A percentile compares a stretch with the other conserved stretches of the same genome.
phyloP scores from a whole-genome alignment of 2,888 invertebrate genomes.

The Rotaria socialis region DNA sequence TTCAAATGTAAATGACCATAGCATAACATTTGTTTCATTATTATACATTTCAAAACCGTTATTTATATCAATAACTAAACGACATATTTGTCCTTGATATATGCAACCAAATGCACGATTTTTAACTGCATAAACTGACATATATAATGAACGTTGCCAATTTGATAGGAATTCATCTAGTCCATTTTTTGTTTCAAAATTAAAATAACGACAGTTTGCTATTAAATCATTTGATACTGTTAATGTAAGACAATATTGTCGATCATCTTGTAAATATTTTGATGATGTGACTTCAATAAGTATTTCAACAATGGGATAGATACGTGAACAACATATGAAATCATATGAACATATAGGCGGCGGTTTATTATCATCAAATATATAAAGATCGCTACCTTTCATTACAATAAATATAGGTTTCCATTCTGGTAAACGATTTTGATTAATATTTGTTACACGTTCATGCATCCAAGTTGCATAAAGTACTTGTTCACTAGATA shows the following conservation, averaged over 20 bases:
- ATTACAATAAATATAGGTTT: background rate
- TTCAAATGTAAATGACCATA: conserved; percentile 12
- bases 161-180: background rate
- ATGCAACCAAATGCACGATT: conserved; percentile 3
- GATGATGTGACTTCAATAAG: background rate
- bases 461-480: conserved; percentile 30
- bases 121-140: conserved; percentile 5
- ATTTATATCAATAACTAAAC: conserved; percentile 9
- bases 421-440: conserved; percentile 34
- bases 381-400: conserved; percentile 6
- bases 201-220: background rate
- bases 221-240: background rate
- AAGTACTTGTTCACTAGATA: conserved; percentile 18
- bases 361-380: conserved; percentile 20
- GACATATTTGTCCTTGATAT: conserved; percentile 14
- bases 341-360: conserved; percentile 11
- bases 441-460: background rate
- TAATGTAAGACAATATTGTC: conserved; percentile 34
- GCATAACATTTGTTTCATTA: conserved; percentile 10
- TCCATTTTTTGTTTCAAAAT: conserved; percentile 24
- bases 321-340: conserved; percentile 23
- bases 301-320: background rate
- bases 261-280: background rate
- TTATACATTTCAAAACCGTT: conserved; percentile 12
- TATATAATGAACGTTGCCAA: background rate